These are phyloP conservation scores for Crossaster papposus DNA, from an alignment of 53 echinoderm and acorn worm genomes.

Conservation along the genomic window DNA sequence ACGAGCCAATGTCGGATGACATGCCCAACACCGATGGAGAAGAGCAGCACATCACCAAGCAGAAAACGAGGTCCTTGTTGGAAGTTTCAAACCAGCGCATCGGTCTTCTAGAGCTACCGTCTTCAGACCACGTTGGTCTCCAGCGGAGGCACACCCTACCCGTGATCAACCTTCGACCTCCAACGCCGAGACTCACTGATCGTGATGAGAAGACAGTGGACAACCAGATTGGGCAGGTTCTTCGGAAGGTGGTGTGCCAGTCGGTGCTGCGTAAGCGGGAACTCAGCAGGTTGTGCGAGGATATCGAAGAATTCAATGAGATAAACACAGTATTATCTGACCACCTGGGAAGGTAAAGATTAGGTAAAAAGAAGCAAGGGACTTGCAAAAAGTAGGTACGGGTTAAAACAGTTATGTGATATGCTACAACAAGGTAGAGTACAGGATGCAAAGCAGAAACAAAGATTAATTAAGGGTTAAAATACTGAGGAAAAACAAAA, in stretches of 20 bases:
- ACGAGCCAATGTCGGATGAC: conserved; percentile 47
- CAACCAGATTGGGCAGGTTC: conserved; percentile 58
- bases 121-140: not conserved
- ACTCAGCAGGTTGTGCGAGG: conserved; percentile 60
- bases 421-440: no score
- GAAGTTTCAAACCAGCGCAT: conserved; percentile 21
- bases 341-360: conserved; percentile 16
- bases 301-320: conserved; percentile 73
- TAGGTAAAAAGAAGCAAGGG: not conserved
- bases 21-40: not conserved
- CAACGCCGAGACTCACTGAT: conserved; percentile 68
- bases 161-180: conserved; percentile 71
- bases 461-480: no score
- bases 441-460: no score
- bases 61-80: not conserved
- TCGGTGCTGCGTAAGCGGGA: conserved; percentile 68
- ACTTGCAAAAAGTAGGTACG: not conserved
- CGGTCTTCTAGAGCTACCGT: not conserved
- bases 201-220: conserved; percentile 64
- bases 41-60: not conserved
- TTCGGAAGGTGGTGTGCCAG: conserved; percentile 66
- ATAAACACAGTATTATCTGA: conserved; percentile 50
- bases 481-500: no score
- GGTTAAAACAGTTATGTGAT: no score
- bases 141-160: conserved; percentile 60